Percentiles rank a stretch among this genome's conserved stretches.
phyloP scores from a whole-genome alignment of 2,888 invertebrate genomes.

The Torymus tubicola region DNA sequence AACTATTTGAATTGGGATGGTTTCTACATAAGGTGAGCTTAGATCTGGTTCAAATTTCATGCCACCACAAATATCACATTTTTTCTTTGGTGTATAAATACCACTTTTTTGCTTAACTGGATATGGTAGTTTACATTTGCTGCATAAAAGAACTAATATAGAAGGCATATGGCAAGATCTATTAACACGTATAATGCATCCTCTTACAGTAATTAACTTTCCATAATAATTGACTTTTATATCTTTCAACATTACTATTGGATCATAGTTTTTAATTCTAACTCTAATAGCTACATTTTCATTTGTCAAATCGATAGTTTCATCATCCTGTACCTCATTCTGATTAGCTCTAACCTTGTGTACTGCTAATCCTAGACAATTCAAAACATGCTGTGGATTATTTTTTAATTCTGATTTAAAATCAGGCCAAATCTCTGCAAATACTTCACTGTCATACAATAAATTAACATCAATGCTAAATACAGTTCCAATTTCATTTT shows the following conservation, averaged over 20 bases:
- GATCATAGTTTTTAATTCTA: slow-evolving; percentile 82
- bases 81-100: slow-evolving; percentile 79
- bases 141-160: slow-evolving; percentile 88
- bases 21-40: slow-evolving; percentile 84
- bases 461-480: slow-evolving; percentile 80
- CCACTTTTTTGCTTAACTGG: slow-evolving; percentile 79
- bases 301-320: slow-evolving; percentile 67
- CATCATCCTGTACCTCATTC: slow-evolving; percentile 27
- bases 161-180: slow-evolving; percentile 85
- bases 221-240: slow-evolving; percentile 86
- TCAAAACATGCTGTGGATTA: slow-evolving; percentile 83
- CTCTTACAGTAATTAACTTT: slow-evolving; percentile 87
- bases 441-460: slow-evolving; percentile 79
- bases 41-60: slow-evolving; percentile 82
- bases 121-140: slow-evolving; percentile 79
- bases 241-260: slow-evolving; percentile 82
- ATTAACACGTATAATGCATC: slow-evolving; percentile 90
- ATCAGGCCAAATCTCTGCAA: slow-evolving; percentile 81
- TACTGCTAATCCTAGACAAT: slow-evolving; percentile 86
- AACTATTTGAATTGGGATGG: slow-evolving; percentile 88
- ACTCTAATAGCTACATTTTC: slow-evolving; percentile 78
- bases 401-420: slow-evolving; percentile 82
- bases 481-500: slow-evolving; percentile 80
- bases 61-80: slow-evolving; percentile 80
- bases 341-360: slow-evolving; percentile 81